A percentile compares a stretch with the other conserved stretches of the same genome.
These are phyloP conservation scores for Alosa alosa DNA, from an alignment of 2,113 vertebrate genomes.

Conservation along the genomic window DNA sequence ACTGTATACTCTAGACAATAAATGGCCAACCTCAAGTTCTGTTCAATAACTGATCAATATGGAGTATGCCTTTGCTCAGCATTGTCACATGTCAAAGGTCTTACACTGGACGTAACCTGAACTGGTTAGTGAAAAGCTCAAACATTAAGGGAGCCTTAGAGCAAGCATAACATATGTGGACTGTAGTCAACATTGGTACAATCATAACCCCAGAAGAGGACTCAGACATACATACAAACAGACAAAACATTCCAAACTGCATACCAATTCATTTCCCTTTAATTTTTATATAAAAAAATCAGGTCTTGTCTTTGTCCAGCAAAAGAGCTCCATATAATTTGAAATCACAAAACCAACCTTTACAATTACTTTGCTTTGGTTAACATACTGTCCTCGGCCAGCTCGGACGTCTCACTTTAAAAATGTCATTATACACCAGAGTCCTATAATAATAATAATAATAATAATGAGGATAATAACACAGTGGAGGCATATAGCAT, in stretches of 20 bases:
- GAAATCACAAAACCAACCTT: conserved; percentile 47
- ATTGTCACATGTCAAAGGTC: not conserved
- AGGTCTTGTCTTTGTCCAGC: conserved; percentile 71
- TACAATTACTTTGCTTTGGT: conserved; percentile 42
- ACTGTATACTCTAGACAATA: not conserved
- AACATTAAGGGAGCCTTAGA: not conserved
- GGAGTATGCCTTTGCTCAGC: not conserved
- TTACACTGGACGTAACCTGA: not conserved
- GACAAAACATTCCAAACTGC: conserved; percentile 51
- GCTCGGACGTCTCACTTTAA: conserved; percentile 59
- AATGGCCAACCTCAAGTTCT: not conserved
- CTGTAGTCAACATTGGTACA: not conserved
- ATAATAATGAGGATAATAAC: conserved; percentile 18
- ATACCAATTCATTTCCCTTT: conserved; percentile 64
- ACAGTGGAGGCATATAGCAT: not conserved
- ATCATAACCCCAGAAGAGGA: not conserved
- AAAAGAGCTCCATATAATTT: conserved; percentile 64
- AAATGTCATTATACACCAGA: conserved; percentile 41
- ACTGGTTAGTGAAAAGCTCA: not conserved
- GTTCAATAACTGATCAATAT: not conserved
- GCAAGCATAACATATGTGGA: not conserved
- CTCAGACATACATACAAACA: not conserved
- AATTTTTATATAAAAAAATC: conserved; percentile 61
- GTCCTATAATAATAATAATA: conserved; percentile 32
- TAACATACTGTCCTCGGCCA: conserved; percentile 62